Percentiles rank a stretch among this genome's conserved stretches.
phyloP scores from a whole-genome alignment of 2,113 vertebrate species.

The Piprites chloris region DNA sequence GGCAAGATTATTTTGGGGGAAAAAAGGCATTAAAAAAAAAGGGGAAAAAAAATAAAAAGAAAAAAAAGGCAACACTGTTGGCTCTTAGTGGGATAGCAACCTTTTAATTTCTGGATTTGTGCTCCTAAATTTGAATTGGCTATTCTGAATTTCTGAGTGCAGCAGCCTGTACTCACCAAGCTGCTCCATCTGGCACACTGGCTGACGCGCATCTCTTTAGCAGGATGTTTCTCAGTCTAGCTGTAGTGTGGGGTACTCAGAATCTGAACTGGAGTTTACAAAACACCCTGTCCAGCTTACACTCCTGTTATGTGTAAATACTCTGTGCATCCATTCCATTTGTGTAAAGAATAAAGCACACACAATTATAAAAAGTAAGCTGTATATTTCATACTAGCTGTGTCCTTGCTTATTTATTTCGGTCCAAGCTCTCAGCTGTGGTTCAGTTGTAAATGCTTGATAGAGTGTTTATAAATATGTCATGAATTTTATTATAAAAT shows the following conservation, averaged over 20 bases:
- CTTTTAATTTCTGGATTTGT: slow-evolving; percentile 60
- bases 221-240: slow-evolving; percentile 67
- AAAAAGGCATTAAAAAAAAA: neutral
- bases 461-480: slow-evolving; percentile 72
- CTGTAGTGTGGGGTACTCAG: slow-evolving; percentile 60
- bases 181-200: slow-evolving; percentile 32
- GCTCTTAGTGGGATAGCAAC: slow-evolving; percentile 63
- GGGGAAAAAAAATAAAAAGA: neutral
- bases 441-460: slow-evolving; percentile 66
- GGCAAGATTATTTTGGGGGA: neutral
- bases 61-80: slow-evolving; percentile 1
- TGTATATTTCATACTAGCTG: slow-evolving; percentile 82
- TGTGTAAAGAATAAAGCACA: slow-evolving; percentile 87
- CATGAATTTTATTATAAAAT: slow-evolving; percentile 73
- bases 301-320: slow-evolving; percentile 83
- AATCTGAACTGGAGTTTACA: slow-evolving; percentile 74
- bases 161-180: slow-evolving; percentile 62
- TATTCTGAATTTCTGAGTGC: slow-evolving; percentile 52
- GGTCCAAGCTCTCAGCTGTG: slow-evolving; percentile 38
- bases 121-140: slow-evolving; percentile 52
- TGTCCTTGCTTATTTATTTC: slow-evolving; percentile 77
- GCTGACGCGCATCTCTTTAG: slow-evolving; percentile 39
- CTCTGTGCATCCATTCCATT: slow-evolving; percentile 79
- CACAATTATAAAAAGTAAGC: slow-evolving; percentile 76
- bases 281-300: slow-evolving; percentile 76